Percentiles rank a stretch among this genome's conserved stretches.
Conservation (phyloP, 2,888 invertebrate species). For the Polymixis flavicincta region DNA sequence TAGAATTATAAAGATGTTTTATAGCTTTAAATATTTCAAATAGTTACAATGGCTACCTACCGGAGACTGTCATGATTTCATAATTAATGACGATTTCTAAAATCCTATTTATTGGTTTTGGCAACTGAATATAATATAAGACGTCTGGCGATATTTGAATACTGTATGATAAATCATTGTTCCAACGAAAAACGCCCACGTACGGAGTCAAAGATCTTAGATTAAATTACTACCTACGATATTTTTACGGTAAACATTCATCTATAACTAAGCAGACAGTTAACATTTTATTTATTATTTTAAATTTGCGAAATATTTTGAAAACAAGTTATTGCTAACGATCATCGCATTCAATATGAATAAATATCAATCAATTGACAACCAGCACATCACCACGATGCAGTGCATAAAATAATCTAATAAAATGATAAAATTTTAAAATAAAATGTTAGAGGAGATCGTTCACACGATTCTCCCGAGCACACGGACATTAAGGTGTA, state of each 20-base stretch:
- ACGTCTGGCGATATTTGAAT: slow-evolving; percentile 15
- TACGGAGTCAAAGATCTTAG: neutral
- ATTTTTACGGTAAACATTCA: neutral
- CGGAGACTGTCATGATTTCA: neutral
- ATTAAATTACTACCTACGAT: slow-evolving; percentile 12
- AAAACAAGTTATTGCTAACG: slow-evolving; percentile 47
- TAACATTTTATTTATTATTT: slow-evolving; percentile 7
- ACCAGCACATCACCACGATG: slow-evolving; percentile 63
- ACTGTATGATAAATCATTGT: slow-evolving; percentile 11
- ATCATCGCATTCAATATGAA: slow-evolving; percentile 66
- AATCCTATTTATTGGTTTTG: slow-evolving; percentile 22
- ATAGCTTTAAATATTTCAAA: neutral
- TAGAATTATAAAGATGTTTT: neutral
- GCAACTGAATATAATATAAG: slow-evolving; percentile 10
- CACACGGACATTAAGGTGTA: slow-evolving; percentile 74
- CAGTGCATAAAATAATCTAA: slow-evolving; percentile 71
- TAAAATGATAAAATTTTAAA: slow-evolving; percentile 83
- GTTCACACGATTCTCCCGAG: slow-evolving; percentile 84
- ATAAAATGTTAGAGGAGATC: slow-evolving; percentile 87
- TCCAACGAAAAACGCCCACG: slow-evolving; percentile 13
- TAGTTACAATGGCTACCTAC: neutral
- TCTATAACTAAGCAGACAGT: neutral
- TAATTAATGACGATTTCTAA: neutral
- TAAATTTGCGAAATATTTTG: neutral
- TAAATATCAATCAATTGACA: slow-evolving; percentile 56